Conservation (phyloP, 2,113 vertebrate species). For the Pygoscelis antarcticus region DNA sequence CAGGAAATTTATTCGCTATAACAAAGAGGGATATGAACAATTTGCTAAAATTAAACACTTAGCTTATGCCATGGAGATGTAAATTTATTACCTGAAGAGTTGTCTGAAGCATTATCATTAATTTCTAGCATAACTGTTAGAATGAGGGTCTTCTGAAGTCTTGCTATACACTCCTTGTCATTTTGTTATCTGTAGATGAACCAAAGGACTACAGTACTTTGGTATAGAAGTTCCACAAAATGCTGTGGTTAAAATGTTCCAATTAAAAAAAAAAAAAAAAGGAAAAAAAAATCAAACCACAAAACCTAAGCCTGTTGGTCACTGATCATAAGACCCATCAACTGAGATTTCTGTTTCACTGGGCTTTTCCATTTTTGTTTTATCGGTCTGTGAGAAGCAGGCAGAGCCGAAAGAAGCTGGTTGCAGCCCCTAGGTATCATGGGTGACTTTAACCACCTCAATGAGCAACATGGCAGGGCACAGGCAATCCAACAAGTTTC, state of each 20-base stretch:
- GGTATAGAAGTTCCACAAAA: neutral
- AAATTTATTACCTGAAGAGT: neutral
- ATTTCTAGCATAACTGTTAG: neutral
- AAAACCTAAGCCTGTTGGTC: neutral
- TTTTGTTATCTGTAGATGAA: neutral
- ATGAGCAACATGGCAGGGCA: neutral
- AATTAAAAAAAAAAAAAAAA: neutral
- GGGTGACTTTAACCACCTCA: neutral
- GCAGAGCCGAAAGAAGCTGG: neutral
- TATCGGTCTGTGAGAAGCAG: neutral
- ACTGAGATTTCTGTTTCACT: neutral
- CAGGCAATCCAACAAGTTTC: neutral
- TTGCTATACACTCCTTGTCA: neutral
- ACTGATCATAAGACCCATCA: neutral
- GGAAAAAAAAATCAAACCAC: neutral
- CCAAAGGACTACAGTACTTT: neutral
- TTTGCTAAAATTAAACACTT: neutral
- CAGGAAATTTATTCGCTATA: neutral
- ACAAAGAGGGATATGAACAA: neutral
- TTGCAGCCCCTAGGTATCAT: neutral
- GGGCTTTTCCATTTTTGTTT: neutral
- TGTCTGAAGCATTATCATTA: neutral
- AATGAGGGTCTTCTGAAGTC: neutral
- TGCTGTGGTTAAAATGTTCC: neutral
- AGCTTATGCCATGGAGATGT: neutral